Evolutionary conservation across 2,888 invertebrate species (phyloP).

Genomic region (Sisyra terminalis): DNA sequence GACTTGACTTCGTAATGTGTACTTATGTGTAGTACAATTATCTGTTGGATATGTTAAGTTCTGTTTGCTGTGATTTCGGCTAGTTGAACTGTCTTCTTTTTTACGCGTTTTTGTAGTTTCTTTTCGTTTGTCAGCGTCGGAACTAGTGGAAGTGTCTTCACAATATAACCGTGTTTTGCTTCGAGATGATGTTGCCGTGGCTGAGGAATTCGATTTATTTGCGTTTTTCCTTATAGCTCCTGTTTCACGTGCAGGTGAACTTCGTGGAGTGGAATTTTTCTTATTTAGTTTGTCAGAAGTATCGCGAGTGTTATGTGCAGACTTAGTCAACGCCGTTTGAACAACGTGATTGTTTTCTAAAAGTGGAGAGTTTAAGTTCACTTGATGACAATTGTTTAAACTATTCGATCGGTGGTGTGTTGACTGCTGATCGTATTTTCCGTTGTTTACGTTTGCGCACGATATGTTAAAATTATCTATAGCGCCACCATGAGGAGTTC

Average conservation of each 20-base stretch:
- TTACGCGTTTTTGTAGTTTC: slow-evolving; percentile 4
- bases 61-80: slow-evolving; percentile 16
- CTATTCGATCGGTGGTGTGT: neutral
- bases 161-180: slow-evolving; percentile 6
- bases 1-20: slow-evolving; percentile 28
- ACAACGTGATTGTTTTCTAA: neutral
- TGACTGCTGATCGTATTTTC: neutral
- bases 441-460: too few species aligned
- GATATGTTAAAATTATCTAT: neutral
- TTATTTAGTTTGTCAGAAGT: slow-evolving; percentile 3
- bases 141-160: slow-evolving; percentile 9
- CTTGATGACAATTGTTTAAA: slow-evolving; percentile 1
- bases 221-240: slow-evolving; percentile 5
- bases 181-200: slow-evolving; percentile 1
- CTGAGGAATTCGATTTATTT: slow-evolving; percentile 1
- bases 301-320: slow-evolving; percentile 3
- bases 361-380: neutral
- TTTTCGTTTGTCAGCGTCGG: slow-evolving; percentile 9
- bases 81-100: slow-evolving; percentile 11
- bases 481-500: neutral
- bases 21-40: slow-evolving; percentile 18
- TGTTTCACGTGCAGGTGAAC: slow-evolving; percentile 5
- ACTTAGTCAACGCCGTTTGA: slow-evolving; percentile 1
- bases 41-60: slow-evolving; percentile 16
- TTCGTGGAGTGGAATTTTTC: slow-evolving; percentile 5